phyloP scores from a whole-genome alignment of 2,888 invertebrate species.

The Zaprionus obscuricornis region DNA sequence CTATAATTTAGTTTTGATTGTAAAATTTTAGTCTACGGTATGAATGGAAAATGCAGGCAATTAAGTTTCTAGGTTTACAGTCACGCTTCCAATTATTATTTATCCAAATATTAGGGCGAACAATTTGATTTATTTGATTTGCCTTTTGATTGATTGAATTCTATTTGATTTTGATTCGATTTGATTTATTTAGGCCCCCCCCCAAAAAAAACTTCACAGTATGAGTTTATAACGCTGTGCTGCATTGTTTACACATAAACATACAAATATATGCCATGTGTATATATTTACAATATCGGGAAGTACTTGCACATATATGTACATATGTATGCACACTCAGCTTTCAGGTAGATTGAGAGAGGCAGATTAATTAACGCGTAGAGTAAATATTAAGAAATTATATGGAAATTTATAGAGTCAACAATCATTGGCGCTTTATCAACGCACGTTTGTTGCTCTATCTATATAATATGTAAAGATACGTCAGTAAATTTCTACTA shows the following conservation, averaged over 20 bases:
- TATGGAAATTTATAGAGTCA: constrained; percentile 31
- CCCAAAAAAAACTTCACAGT: too few relatives aligned
- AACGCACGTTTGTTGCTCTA: constrained; percentile 1
- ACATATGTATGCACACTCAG: too few relatives aligned
- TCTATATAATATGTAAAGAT: neutral
- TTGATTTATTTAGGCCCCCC: constrained; percentile 21
- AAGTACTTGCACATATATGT: neutral
- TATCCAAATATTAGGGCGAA: neutral
- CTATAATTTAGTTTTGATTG: too few relatives aligned
- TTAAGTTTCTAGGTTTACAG: too few relatives aligned
- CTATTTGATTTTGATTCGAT: constrained; percentile 26
- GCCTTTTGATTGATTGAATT: constrained; percentile 36
- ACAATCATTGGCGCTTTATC: constrained; percentile 26
- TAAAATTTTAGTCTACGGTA: too few relatives aligned
- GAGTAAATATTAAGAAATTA: constrained; percentile 30
- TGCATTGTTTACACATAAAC: constrained; percentile 15
- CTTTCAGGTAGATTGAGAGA: neutral
- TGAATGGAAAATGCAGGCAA: too few relatives aligned
- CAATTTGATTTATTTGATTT: constrained; percentile 4
- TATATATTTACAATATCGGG: too few relatives aligned
- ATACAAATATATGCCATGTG: too few relatives aligned
- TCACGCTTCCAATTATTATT: too few relatives aligned
- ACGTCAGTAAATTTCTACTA: neutral
- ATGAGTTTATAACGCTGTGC: too few relatives aligned
- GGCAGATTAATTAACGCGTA: constrained; percentile 30